Conservation (phyloP, 1,140 invertebrate species). For the Drosophila teissieri region DNA sequence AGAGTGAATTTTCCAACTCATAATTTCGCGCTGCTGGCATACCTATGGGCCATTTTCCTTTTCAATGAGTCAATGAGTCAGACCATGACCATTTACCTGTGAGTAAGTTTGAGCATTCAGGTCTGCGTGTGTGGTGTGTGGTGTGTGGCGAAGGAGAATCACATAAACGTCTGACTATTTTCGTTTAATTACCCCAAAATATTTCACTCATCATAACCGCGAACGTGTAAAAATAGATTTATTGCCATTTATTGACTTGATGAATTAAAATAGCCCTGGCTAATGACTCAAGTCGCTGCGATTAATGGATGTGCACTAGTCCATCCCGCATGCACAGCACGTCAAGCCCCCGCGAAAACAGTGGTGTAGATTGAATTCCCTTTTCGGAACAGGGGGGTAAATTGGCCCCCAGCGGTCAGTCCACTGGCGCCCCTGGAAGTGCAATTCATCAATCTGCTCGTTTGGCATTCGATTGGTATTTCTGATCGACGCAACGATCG, state of each 20-base stretch:
- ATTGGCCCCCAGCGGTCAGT: slow-evolving; percentile 3
- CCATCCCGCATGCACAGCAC: slow-evolving; percentile 19
- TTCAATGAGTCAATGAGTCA: slow-evolving; percentile 57
- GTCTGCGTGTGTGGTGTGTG: slow-evolving; percentile 51
- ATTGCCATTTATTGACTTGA: slow-evolving; percentile 38
- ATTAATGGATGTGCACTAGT: slow-evolving; percentile 20
- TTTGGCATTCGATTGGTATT: slow-evolving; percentile 62
- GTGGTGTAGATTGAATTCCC: neutral
- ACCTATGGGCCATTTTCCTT: slow-evolving; percentile 13
- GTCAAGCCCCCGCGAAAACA: neutral
- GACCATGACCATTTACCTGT: slow-evolving; percentile 37
- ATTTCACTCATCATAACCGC: slow-evolving; percentile 58
- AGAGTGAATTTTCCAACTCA: slow-evolving; percentile 49
- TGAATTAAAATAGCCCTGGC: slow-evolving; percentile 33
- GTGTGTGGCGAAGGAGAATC: slow-evolving; percentile 42
- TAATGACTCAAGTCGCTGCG: slow-evolving; percentile 25
- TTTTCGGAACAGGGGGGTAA: neutral
- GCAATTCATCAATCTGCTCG: slow-evolving; percentile 69
- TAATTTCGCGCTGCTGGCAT: slow-evolving; percentile 14
- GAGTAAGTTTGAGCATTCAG: slow-evolving; percentile 32
- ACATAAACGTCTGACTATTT: slow-evolving; percentile 62
- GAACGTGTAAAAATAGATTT: slow-evolving; percentile 36
- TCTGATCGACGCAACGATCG: slow-evolving; percentile 47
- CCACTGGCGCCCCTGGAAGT: slow-evolving; percentile 31
- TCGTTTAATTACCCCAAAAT: slow-evolving; percentile 62